These are phyloP conservation scores for Trachymyrmex septentrionalis DNA, from an alignment of 1,140 invertebrate genomes.

Conservation along the genomic window DNA sequence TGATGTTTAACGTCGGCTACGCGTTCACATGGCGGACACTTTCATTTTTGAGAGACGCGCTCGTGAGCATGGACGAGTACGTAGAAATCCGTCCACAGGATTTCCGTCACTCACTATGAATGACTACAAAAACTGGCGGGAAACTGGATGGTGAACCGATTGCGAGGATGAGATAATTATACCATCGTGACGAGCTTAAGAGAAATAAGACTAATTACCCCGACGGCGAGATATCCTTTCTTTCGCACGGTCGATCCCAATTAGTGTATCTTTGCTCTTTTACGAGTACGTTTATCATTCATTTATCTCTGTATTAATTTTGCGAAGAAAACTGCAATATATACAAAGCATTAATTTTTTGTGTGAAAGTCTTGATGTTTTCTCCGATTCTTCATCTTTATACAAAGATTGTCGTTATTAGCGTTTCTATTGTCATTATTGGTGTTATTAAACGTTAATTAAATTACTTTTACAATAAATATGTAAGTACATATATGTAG, in stretches of 20 bases:
- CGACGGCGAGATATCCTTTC: not conserved
- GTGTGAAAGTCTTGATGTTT: not conserved
- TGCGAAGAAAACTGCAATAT: not conserved
- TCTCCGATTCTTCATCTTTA: not conserved
- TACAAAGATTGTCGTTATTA: not conserved
- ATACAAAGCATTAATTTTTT: not conserved
- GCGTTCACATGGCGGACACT: slow-evolving; percentile 62
- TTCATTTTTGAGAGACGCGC: slow-evolving; percentile 74
- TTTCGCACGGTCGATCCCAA: slow-evolving; percentile 44
- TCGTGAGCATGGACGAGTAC: slow-evolving; percentile 44
- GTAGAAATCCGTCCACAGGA: slow-evolving; percentile 42
- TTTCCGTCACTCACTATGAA: slow-evolving; percentile 15
- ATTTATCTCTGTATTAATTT: not conserved
- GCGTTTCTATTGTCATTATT: not conserved
- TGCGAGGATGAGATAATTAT: slow-evolving; percentile 35
- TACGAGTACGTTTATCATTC: not conserved
- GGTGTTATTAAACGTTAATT: not conserved
- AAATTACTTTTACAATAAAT: not conserved
- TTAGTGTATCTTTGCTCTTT: slow-evolving; percentile 26
- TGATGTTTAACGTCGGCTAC: slow-evolving; percentile 50
- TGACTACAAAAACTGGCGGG: slow-evolving; percentile 12
- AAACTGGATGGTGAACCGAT: slow-evolving; percentile 14
- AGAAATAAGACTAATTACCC: slow-evolving; percentile 37
- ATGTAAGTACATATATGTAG: no score
- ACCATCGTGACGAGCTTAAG: slow-evolving; percentile 17